Evolutionary conservation across 1,140 invertebrate genomes (phyloP).

Genomic region (Zaprionus gabonicus): DNA sequence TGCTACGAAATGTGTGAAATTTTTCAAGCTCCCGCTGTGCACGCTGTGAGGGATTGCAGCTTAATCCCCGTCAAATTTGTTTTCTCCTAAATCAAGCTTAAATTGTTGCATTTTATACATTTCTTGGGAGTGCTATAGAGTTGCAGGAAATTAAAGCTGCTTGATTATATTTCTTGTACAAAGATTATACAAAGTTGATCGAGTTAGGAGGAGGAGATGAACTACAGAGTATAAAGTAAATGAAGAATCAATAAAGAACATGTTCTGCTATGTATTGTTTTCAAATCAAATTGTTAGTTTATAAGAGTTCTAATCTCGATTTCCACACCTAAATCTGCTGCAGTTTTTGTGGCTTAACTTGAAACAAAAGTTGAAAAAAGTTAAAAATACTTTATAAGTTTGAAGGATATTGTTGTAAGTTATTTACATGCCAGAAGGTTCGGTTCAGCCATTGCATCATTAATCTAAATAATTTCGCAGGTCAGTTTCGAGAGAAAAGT

Average conservation of each 20-base stretch:
- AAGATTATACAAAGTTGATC: no score
- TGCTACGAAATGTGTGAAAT: conserved; percentile 29
- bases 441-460: not conserved
- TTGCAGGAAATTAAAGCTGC: not conserved
- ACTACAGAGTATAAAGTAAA: no score
- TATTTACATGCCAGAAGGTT: not conserved
- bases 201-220: no score
- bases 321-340: no score
- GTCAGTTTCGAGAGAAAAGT: conserved; percentile 25
- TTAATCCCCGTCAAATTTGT: conserved; percentile 4
- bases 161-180: not conserved
- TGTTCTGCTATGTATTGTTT: no score
- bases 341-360: not conserved
- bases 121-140: not conserved
- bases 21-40: conserved; percentile 20
- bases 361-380: not conserved
- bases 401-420: not conserved
- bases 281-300: no score
- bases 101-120: not conserved
- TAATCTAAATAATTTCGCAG: conserved; percentile 37
- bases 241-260: no score
- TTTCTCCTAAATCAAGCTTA: not conserved
- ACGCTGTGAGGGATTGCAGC: not conserved
- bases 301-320: no score
- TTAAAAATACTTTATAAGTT: not conserved